phyloP scores from a whole-genome alignment of 2,797 vertebrate species.

The Benthosema pterotum region DNA sequence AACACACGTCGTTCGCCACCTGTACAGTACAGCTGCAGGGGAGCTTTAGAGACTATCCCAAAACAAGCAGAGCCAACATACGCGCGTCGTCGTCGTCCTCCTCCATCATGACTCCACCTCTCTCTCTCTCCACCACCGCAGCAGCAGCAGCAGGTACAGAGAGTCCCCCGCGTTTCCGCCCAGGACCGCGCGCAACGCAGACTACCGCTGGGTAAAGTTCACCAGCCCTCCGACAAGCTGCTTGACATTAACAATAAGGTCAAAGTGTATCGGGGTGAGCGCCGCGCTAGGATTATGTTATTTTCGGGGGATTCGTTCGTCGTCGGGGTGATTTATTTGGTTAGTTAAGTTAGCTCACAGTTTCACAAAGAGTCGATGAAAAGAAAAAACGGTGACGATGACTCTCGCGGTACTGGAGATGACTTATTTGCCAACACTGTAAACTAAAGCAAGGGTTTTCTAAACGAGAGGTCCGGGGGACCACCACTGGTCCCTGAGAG shows the following conservation, averaged over 20 bases:
- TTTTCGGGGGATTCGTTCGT: slow-evolving; percentile 36
- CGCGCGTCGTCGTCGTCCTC: neutral
- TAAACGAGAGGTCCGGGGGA: too few species aligned
- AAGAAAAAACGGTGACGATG: slow-evolving; percentile 12
- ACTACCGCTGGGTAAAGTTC: slow-evolving; percentile 77
- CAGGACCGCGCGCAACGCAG: too few species aligned
- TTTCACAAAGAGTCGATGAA: slow-evolving; percentile 19
- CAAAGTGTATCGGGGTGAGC: slow-evolving; percentile 73
- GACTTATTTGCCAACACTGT: too few species aligned
- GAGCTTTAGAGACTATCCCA: slow-evolving; percentile 57
- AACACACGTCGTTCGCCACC: slow-evolving; percentile 59
- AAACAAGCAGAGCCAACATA: slow-evolving; percentile 69
- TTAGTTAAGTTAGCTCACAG: slow-evolving; percentile 25
- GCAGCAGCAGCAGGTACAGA: slow-evolving; percentile 64
- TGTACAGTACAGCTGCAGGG: slow-evolving; percentile 61
- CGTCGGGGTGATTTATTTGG: neutral
- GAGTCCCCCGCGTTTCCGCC: slow-evolving; percentile 28
- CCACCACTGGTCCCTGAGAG: too few species aligned
- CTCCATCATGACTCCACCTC: slow-evolving; percentile 32
- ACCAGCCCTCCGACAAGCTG: slow-evolving; percentile 74
- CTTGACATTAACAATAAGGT: slow-evolving; percentile 81
- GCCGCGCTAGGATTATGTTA: slow-evolving; percentile 63
- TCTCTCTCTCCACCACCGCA: slow-evolving; percentile 20
- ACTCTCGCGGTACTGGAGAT: slow-evolving; percentile 19
- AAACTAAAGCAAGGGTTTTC: too few species aligned